Evolutionary conservation across 2,888 invertebrate species (phyloP), one percentile per base, ranked within the genome.

Genomic region (Cremastinae sp.): DNA sequence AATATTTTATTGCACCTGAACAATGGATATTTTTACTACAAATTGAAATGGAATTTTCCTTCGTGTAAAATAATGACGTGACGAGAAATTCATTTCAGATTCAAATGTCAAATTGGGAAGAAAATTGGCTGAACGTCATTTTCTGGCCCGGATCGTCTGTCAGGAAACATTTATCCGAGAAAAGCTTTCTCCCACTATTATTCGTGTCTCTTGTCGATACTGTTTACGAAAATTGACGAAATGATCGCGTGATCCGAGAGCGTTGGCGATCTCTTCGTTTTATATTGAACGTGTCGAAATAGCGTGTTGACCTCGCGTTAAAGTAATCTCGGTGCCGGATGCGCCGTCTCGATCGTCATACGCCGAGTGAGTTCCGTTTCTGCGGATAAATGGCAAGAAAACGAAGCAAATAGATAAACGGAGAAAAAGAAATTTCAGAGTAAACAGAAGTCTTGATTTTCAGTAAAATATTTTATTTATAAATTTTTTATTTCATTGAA

Each of bases 301-400:
- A 56, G 78, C 80, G 66, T 80, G 78, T 51, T 47, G 28, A 22
- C 28, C 55, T 56, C 45, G 61, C 71, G 53, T 78, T 79, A 79
- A 45, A 43, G 14, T 16, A 39, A 62, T 71, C 22, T 22, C 61
- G 58, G 68, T 68, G 16, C 43, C 37, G 49, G 37, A 61, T 47
- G 22, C 51, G 47, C 39, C 49, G 47, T 37, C 61, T 75, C 64
- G 35, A 49, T 74, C 69, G 72, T 62, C 41, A 20, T 62, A 72
- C 58, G 45, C 39, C n/a, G n/a, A n/a, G n/a, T n/a, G n/a, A n/a
- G 58, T 43, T 28, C 28, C 28, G 47, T n/a, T 28, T 58, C n/a
- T n/a, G n/a, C n/a, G n/a, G 47, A 18, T 16, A 41, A 49, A 14
- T 20, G 41, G 58, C 37, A n/a, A 35, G 58, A 59, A 10, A 9